Evolutionary conservation across 1,140 invertebrate genomes (phyloP).

Genomic region (Apis laboriosa): DNA sequence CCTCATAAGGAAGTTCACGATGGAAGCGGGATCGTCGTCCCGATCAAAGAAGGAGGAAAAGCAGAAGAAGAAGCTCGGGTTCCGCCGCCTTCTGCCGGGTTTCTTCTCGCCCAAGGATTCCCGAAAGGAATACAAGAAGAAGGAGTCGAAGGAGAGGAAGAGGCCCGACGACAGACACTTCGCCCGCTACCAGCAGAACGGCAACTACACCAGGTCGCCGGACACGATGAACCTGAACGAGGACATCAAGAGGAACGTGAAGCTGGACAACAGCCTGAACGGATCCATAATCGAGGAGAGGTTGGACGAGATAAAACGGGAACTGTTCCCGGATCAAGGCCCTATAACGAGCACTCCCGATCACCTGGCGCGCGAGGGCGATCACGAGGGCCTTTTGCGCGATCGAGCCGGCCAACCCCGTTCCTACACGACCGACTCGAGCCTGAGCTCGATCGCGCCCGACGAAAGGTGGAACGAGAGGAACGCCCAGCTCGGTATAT

Average conservation of each 20-base stretch:
- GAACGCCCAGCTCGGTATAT: slow-evolving; percentile 61
- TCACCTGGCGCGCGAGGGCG: slow-evolving; percentile 66
- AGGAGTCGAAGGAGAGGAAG: slow-evolving; percentile 72
- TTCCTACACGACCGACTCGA: slow-evolving; percentile 68
- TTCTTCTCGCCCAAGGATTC: slow-evolving; percentile 77
- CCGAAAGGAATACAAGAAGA: slow-evolving; percentile 73
- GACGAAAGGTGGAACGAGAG: slow-evolving; percentile 73
- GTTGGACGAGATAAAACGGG: slow-evolving; percentile 75
- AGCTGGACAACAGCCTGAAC: slow-evolving; percentile 74
- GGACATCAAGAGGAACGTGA: slow-evolving; percentile 77
- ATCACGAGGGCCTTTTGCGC: slow-evolving; percentile 31
- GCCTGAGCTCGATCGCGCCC: slow-evolving; percentile 67
- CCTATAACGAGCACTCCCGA: slow-evolving; percentile 75
- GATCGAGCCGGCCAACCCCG: slow-evolving; percentile 42
- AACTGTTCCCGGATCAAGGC: slow-evolving; percentile 72
- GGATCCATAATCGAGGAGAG: slow-evolving; percentile 74
- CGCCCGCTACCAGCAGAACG: slow-evolving; percentile 76
- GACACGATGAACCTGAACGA: slow-evolving; percentile 78
- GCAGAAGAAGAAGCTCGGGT: slow-evolving; percentile 73
- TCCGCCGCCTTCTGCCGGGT: slow-evolving; percentile 72
- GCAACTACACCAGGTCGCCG: slow-evolving; percentile 76
- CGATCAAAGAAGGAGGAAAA: slow-evolving; percentile 74
- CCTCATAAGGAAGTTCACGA: slow-evolving; percentile 72
- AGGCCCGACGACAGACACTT: slow-evolving; percentile 74
- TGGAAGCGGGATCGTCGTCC: slow-evolving; percentile 65